phyloP scores from a whole-genome alignment of 2,888 invertebrate species.

The Esperia sulphurella region DNA sequence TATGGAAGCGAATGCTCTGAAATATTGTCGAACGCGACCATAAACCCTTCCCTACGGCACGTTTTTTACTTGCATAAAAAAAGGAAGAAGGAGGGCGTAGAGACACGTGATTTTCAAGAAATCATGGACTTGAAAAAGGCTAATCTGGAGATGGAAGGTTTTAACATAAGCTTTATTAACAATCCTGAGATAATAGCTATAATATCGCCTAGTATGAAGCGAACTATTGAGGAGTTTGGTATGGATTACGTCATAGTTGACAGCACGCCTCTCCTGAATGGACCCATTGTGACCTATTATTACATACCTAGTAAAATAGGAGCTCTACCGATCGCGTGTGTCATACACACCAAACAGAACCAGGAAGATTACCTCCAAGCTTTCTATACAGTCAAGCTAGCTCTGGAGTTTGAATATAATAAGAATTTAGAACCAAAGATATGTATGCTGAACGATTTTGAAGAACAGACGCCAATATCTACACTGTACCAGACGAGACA shows the following conservation, averaged over 20 bases:
- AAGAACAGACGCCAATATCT: slow-evolving; percentile 17
- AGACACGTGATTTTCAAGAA: slow-evolving; percentile 6
- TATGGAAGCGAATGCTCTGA: slow-evolving; percentile 17
- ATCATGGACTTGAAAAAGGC: slow-evolving; percentile 12
- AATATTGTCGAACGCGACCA: slow-evolving; percentile 16
- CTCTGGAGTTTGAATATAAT: slow-evolving; percentile 19
- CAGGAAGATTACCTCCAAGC: slow-evolving; percentile 23
- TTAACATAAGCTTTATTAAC: slow-evolving; percentile 14
- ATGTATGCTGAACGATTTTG: slow-evolving; percentile 22
- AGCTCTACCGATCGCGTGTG: slow-evolving; percentile 32
- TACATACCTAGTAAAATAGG: slow-evolving; percentile 30
- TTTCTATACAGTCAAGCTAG: slow-evolving; percentile 23
- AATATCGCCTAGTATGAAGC: slow-evolving; percentile 35
- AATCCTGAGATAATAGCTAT: slow-evolving; percentile 21
- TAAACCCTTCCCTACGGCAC: slow-evolving; percentile 23
- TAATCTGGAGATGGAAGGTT: slow-evolving; percentile 14
- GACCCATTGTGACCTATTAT: slow-evolving; percentile 21
- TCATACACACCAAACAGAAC: slow-evolving; percentile 22
- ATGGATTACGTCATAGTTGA: slow-evolving; percentile 28
- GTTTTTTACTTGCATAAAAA: slow-evolving; percentile 18
- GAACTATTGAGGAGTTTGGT: slow-evolving; percentile 19
- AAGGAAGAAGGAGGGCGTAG: background rate
- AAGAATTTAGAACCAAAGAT: slow-evolving; percentile 26
- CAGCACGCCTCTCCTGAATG: slow-evolving; percentile 18
- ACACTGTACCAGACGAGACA: slow-evolving; percentile 19